Evolutionary conservation across 2,888 invertebrate genomes (phyloP).

Genomic region (Orchestes rusci): DNA sequence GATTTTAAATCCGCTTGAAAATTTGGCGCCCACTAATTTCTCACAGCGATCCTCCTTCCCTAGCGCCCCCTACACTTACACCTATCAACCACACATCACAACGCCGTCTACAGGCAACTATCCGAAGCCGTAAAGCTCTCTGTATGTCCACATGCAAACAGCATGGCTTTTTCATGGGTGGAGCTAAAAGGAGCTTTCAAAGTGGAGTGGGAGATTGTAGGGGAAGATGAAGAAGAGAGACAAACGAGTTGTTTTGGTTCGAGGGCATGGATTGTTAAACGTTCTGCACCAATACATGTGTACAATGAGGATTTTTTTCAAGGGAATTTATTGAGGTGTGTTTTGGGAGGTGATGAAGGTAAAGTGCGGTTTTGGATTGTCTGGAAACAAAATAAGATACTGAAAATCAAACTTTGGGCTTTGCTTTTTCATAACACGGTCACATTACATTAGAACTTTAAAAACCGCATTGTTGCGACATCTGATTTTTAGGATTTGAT

Average conservation of each 20-base stretch:
- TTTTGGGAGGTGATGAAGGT: no score
- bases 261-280: constrained; percentile 4
- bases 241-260: constrained; percentile 13
- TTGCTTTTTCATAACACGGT: no score
- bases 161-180: constrained; percentile 12
- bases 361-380: no score
- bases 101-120: no score
- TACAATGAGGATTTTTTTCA: no score
- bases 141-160: constrained; percentile 8
- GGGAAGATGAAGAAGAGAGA: constrained; percentile 17
- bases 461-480: no score
- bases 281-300: constrained; percentile 13
- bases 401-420: no score
- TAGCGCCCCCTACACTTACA: constrained; percentile 3
- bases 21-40: background rate
- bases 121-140: background rate
- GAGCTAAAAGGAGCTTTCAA: constrained; percentile 7
- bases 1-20: no score
- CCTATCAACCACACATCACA: background rate
- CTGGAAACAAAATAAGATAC: no score
- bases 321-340: no score
- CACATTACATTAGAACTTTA: no score
- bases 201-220: constrained; percentile 12
- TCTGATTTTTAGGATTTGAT: no score
- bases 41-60: background rate